Conservation (phyloP, 2,797 vertebrate genomes). For the Heterohyrax brucei region DNA sequence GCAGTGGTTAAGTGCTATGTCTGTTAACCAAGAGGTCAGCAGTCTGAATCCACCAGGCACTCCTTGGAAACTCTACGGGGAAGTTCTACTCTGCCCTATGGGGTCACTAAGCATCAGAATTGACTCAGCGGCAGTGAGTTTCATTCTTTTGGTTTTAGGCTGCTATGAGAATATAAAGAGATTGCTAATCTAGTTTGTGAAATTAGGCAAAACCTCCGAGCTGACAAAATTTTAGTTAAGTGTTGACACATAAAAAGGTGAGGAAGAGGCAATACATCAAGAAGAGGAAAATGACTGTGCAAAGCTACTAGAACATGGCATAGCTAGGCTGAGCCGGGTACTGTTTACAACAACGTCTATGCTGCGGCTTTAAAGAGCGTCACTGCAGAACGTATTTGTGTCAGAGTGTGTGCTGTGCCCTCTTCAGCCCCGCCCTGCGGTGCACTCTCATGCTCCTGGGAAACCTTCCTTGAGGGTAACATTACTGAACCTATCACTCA, state of each 20-base stretch:
- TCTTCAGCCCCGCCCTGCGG: neutral
- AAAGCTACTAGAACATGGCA: neutral
- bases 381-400: neutral
- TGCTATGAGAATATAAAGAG: neutral
- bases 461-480: neutral
- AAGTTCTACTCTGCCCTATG: too few species aligned
- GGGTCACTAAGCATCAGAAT: too few species aligned
- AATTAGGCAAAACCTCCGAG: neutral
- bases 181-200: neutral
- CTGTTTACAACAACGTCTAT: neutral
- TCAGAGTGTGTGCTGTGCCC: neutral
- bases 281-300: neutral
- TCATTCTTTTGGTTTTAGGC: neutral
- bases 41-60: too few species aligned
- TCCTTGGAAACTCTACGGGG: too few species aligned
- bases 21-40: too few species aligned
- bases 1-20: too few species aligned
- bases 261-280: neutral
- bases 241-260: neutral
- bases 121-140: too few species aligned
- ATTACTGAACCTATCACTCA: neutral
- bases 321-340: rapidly evolving
- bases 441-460: neutral
- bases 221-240: neutral
- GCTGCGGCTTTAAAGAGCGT: neutral